These are phyloP conservation scores for Gallinago stenura DNA, from an alignment of 2,797 vertebrate genomes.

Conservation along the genomic window DNA sequence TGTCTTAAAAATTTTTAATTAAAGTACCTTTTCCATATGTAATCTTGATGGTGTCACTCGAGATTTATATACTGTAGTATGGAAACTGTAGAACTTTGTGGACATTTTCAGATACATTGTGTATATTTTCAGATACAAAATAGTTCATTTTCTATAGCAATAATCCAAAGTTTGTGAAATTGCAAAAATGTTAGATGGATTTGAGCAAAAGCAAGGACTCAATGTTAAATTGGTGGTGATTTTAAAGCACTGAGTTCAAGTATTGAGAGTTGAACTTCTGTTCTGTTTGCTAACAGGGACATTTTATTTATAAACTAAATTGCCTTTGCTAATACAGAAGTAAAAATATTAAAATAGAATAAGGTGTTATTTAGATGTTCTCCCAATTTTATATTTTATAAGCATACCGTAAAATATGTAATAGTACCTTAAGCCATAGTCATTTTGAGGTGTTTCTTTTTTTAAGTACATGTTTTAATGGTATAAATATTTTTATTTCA, in stretches of 20 bases:
- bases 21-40: not conserved
- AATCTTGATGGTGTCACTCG: not conserved
- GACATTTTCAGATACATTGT: no score
- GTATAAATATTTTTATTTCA: constrained; percentile 58
- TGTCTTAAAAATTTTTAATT: not conserved
- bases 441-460: not conserved
- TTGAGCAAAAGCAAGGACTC: not conserved
- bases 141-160: not conserved
- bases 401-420: not conserved
- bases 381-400: not conserved
- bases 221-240: not conserved
- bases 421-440: not conserved
- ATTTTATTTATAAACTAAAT: not conserved
- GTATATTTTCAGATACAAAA: not conserved
- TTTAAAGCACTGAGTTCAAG: not conserved
- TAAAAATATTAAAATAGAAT: not conserved
- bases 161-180: not conserved
- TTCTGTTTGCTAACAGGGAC: not conserved
- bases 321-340: not conserved
- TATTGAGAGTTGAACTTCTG: not conserved
- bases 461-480: not conserved
- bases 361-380: not conserved
- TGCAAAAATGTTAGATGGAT: not conserved
- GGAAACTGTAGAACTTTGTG: not conserved
- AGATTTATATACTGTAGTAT: not conserved